phyloP scores from a whole-genome alignment of 2,113 vertebrate species.

The Chascanopsetta lugubris region DNA sequence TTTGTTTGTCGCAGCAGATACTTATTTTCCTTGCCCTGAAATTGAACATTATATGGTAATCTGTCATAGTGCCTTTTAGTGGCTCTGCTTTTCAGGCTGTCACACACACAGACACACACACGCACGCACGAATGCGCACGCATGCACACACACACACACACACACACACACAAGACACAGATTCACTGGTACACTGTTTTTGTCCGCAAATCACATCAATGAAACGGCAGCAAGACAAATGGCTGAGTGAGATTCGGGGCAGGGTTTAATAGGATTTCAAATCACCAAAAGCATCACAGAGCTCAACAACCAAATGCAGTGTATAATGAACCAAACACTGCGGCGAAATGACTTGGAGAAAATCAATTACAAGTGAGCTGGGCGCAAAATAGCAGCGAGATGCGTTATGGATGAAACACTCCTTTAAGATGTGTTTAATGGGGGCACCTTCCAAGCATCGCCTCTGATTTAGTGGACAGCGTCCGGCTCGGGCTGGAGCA shows the following conservation, averaged over 20 bases:
- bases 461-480: slow-evolving; percentile 61
- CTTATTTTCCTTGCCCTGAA: background rate
- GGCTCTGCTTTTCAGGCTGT: slow-evolving; percentile 23
- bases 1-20: background rate
- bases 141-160: too few relatives aligned
- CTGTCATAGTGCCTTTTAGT: slow-evolving; percentile 10
- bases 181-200: slow-evolving; percentile 46
- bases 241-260: slow-evolving; percentile 40
- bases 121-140: too few relatives aligned
- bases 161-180: slow-evolving; percentile 48
- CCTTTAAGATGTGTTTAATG: slow-evolving; percentile 67
- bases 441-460: slow-evolving; percentile 69
- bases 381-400: slow-evolving; percentile 56
- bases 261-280: slow-evolving; percentile 70
- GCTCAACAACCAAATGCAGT: slow-evolving; percentile 61
- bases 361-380: slow-evolving; percentile 72
- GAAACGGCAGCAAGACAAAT: slow-evolving; percentile 68
- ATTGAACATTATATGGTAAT: slow-evolving; percentile 7
- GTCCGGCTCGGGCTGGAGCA: slow-evolving; percentile 52
- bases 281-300: slow-evolving; percentile 64
- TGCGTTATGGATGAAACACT: slow-evolving; percentile 66
- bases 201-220: slow-evolving; percentile 59
- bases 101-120: slow-evolving; percentile 42
- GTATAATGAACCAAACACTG: slow-evolving; percentile 71
- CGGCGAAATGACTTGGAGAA: slow-evolving; percentile 69